Conservation (phyloP, 2,888 invertebrate genomes). For the Nowickia ferox region DNA sequence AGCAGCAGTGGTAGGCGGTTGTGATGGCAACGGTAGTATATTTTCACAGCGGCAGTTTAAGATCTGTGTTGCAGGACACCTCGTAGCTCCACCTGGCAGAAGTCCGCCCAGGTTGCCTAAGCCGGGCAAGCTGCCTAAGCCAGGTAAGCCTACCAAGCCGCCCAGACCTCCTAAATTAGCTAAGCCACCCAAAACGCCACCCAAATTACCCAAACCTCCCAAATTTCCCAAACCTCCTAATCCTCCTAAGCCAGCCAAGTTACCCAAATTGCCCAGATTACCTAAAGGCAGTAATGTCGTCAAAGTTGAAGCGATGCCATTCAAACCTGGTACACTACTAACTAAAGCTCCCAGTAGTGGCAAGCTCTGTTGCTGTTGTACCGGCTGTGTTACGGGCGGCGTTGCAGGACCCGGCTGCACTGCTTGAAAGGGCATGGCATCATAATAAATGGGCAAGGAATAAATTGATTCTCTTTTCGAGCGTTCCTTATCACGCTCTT, state of each 20-base stretch:
- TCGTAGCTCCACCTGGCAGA: constrained; percentile 11
- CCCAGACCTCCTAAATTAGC: constrained; percentile 31
- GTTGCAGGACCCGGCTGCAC: background rate
- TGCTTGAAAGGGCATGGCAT: background rate
- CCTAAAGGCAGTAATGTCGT: constrained; percentile 60
- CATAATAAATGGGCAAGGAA: constrained; percentile 52
- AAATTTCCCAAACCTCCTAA: constrained; percentile 51
- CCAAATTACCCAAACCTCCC: constrained; percentile 30
- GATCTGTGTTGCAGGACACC: constrained; percentile 75
- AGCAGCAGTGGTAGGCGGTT: background rate
- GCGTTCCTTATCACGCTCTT: constrained; percentile 11
- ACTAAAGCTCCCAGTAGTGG: constrained; percentile 77
- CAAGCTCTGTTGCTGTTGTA: constrained; percentile 69
- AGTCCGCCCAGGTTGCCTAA: constrained; percentile 22
- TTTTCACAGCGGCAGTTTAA: constrained; percentile 77
- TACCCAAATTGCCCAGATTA: constrained; percentile 58
- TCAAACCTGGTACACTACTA: constrained; percentile 73
- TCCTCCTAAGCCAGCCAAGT: constrained; percentile 54
- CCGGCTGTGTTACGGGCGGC: constrained; percentile 12
- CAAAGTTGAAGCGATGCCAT: constrained; percentile 47
- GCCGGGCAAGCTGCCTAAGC: background rate
- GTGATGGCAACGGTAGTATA: constrained; percentile 57
- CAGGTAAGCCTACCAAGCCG: constrained; percentile 24
- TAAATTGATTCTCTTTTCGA: constrained; percentile 42
- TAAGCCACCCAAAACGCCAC: constrained; percentile 60